Evolutionary conservation across 2,888 invertebrate genomes (phyloP).

Genomic region (Achlya flavicornis): DNA sequence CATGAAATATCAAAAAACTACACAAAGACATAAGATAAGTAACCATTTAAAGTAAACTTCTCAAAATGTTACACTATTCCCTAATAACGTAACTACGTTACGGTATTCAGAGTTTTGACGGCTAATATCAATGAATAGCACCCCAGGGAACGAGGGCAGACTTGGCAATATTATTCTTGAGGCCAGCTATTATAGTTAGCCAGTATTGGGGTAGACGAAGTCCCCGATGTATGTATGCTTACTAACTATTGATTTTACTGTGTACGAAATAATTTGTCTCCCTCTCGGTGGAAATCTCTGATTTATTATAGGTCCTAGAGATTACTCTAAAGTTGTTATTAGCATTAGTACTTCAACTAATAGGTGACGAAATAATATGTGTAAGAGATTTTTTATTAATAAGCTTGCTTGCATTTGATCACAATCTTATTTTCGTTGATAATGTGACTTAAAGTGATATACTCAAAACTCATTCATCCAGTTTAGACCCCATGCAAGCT

Average conservation of each 20-base stretch:
- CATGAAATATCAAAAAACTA: neutral
- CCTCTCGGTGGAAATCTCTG: neutral
- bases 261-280: neutral
- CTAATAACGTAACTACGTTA: slow-evolving; percentile 35
- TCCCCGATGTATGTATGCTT: slow-evolving; percentile 18
- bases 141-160: slow-evolving; percentile 47
- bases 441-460: no score
- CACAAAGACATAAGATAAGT: neutral
- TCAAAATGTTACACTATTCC: slow-evolving; percentile 16
- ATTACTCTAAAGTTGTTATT: neutral
- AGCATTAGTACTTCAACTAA: no score
- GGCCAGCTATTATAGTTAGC: slow-evolving; percentile 37
- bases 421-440: no score
- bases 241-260: slow-evolving; percentile 14
- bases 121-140: slow-evolving; percentile 66
- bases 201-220: slow-evolving; percentile 16
- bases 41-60: slow-evolving; percentile 2
- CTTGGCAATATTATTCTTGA: slow-evolving; percentile 49
- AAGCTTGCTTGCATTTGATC: no score
- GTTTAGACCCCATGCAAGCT: no score
- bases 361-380: no score
- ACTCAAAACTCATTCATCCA: no score
- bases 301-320: neutral
- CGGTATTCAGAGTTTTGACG: slow-evolving; percentile 49
- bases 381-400: no score